phyloP scores from a whole-genome alignment of 2,888 invertebrate genomes.

The Ceriagrion tenellum region DNA sequence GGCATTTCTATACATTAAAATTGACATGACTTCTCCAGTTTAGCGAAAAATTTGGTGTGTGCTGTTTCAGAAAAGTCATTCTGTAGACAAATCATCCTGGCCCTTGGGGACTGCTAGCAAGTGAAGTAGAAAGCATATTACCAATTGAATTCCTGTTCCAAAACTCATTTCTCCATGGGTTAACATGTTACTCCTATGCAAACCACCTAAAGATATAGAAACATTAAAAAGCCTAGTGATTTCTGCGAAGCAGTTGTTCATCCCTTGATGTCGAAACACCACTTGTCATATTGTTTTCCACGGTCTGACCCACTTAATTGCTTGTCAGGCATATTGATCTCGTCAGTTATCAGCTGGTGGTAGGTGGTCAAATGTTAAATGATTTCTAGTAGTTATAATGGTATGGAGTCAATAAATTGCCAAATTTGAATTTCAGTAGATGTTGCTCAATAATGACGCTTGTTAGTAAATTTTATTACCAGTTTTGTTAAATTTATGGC shows the following conservation, averaged over 20 bases:
- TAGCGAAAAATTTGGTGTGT: not conserved
- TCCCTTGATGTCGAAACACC: conserved; percentile 14
- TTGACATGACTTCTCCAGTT: not conserved
- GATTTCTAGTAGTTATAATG: not conserved
- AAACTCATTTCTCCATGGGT: conserved; percentile 19
- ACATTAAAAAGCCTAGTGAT: not conserved
- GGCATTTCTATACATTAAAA: not conserved
- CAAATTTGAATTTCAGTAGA: conserved; percentile 59
- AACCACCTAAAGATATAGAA: not conserved
- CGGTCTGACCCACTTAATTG: conserved; percentile 25
- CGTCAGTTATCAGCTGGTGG: conserved; percentile 22
- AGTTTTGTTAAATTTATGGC: conserved; percentile 21
- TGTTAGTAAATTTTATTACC: conserved; percentile 46
- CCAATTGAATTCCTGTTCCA: not conserved
- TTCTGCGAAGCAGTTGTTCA: conserved; percentile 53
- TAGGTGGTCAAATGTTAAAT: not conserved
- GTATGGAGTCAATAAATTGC: conserved; percentile 38
- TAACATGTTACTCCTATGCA: conserved; percentile 8
- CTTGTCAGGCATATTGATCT: conserved; percentile 53
- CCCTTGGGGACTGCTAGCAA: conserved; percentile 68
- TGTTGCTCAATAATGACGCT: conserved; percentile 56
- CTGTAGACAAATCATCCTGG: conserved; percentile 70
- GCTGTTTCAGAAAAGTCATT: not conserved
- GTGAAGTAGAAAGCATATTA: not conserved
- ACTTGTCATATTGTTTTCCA: conserved; percentile 30